Conservation (phyloP, 2,797 vertebrate genomes). For the Poecilia picta region DNA sequence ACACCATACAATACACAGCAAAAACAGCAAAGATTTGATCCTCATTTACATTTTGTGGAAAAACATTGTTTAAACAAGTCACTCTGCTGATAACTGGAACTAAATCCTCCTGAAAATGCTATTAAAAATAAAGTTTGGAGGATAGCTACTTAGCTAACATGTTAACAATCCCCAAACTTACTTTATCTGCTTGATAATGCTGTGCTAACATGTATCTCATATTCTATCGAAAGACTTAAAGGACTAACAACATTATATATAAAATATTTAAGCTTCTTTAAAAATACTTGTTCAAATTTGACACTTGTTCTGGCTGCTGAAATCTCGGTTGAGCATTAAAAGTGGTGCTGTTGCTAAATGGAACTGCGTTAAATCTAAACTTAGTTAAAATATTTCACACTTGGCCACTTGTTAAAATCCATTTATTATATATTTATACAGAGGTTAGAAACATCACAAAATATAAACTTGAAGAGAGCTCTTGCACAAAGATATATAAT, state of each 20-base stretch:
- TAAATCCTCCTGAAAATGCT: neutral
- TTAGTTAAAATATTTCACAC: conserved; percentile 36
- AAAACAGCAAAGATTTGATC: neutral
- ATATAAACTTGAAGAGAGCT: conserved; percentile 75
- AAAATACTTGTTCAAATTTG: neutral
- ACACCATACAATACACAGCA: neutral
- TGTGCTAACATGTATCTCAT: neutral
- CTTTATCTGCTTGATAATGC: neutral
- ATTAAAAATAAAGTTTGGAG: neutral
- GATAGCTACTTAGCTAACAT: neutral
- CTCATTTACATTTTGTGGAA: neutral
- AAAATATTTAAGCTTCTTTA: too few relatives aligned
- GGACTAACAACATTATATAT: neutral
- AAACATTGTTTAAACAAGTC: neutral
- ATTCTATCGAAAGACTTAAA: neutral
- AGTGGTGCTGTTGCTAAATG: neutral
- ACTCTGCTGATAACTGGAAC: neutral
- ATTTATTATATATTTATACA: conserved; percentile 81
- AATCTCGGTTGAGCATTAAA: neutral
- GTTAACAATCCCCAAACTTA: neutral
- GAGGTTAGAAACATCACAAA: conserved; percentile 83
- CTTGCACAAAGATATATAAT: conserved; percentile 75
- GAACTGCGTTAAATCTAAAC: neutral
- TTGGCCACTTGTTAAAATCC: conserved; percentile 66
- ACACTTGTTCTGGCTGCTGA: neutral